A percentile compares a stretch with the other conserved stretches of the same genome.
phyloP scores from a whole-genome alignment of 2,113 vertebrate genomes.

The Phalacrocorax pelagicus region DNA sequence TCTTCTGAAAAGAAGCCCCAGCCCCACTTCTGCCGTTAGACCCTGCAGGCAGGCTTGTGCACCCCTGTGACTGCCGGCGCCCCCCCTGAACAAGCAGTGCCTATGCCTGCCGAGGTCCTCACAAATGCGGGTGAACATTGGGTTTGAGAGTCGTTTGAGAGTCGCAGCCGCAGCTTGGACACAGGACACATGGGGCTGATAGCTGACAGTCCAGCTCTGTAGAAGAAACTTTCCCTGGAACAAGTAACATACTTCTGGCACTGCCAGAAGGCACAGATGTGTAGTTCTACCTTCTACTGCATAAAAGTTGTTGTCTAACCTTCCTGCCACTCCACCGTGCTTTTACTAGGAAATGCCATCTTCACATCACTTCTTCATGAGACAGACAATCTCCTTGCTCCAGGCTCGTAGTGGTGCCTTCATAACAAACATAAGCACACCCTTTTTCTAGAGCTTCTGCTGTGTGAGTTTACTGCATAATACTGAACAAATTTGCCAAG shows the following conservation, averaged over 20 bases:
- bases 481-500: neutral
- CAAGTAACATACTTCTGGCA: neutral
- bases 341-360: neutral
- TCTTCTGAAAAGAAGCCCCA: neutral
- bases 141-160: no score
- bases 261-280: neutral
- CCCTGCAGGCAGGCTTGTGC: neutral
- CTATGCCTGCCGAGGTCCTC: neutral
- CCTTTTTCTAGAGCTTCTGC: neutral
- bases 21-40: neutral
- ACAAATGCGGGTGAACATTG: neutral
- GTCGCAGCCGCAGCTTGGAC: neutral
- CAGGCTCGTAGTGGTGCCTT: neutral
- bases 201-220: neutral
- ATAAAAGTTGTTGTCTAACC: neutral
- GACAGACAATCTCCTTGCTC: neutral
- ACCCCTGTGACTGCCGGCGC: neutral
- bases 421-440: neutral
- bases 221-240: neutral
- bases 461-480: neutral
- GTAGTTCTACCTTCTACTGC: neutral
- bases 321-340: neutral
- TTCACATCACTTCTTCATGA: neutral
- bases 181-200: accelerated
- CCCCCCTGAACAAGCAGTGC: no score